Conservation (phyloP, 2,888 invertebrate genomes). For the Agriotes lineatus region DNA sequence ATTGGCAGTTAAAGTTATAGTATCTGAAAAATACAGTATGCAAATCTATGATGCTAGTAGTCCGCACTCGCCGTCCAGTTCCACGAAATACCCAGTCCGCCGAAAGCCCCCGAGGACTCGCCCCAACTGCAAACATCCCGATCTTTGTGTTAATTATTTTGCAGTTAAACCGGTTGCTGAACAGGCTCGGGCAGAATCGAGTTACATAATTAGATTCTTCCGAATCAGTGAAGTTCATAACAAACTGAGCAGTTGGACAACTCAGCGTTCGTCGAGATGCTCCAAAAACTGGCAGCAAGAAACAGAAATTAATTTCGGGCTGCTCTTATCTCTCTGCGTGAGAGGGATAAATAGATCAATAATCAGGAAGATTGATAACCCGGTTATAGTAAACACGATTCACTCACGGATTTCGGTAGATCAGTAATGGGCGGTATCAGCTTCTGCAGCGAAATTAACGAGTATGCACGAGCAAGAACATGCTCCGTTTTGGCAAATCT, state of each 20-base stretch:
- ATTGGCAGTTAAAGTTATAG: too few relatives aligned
- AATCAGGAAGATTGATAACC: slow-evolving; percentile 23
- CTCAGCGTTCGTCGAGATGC: slow-evolving; percentile 1
- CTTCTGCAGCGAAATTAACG: background rate
- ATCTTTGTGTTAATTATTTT: too few relatives aligned
- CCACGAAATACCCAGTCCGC: too few relatives aligned
- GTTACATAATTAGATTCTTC: background rate
- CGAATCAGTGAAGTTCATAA: background rate
- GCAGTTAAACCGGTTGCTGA: too few relatives aligned
- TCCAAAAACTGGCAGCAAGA: slow-evolving; percentile 15
- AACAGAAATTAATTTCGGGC: slow-evolving; percentile 18
- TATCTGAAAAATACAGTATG: too few relatives aligned
- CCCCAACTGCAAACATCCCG: too few relatives aligned
- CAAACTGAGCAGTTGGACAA: slow-evolving; percentile 1
- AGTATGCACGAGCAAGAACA: background rate
- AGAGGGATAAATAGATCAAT: slow-evolving; percentile 22
- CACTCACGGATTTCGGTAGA: slow-evolving; percentile 13
- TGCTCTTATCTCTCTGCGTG: slow-evolving; percentile 11
- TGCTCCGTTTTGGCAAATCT: too few relatives aligned
- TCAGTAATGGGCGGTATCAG: slow-evolving; percentile 3
- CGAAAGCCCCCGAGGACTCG: too few relatives aligned
- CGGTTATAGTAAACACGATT: slow-evolving; percentile 20
- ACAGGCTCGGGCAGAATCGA: too few relatives aligned
- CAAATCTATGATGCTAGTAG: too few relatives aligned
- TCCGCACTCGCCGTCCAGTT: too few relatives aligned